Conservation (phyloP, 2,888 invertebrate genomes). For the Fabriciana adippe region DNA sequence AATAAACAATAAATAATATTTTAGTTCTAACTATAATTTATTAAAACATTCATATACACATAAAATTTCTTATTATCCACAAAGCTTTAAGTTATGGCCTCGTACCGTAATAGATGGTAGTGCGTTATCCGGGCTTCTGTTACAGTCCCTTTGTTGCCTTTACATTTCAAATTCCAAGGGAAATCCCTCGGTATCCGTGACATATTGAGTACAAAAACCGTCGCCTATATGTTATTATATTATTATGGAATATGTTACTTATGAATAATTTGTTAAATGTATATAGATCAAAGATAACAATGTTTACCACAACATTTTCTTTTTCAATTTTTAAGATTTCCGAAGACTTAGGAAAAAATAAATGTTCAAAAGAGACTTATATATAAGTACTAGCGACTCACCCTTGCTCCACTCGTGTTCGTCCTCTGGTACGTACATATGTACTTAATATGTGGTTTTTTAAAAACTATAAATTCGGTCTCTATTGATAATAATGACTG, state of each 20-base stretch:
- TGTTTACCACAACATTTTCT: too few relatives aligned
- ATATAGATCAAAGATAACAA: too few relatives aligned
- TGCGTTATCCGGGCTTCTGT: conserved; percentile 16
- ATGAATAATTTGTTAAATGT: not conserved
- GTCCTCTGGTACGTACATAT: too few relatives aligned
- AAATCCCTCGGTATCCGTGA: conserved; percentile 4
- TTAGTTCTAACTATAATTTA: not conserved
- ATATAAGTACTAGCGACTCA: too few relatives aligned
- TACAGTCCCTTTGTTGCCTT: conserved; percentile 21
- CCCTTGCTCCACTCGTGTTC: too few relatives aligned
- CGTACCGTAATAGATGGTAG: conserved; percentile 18
- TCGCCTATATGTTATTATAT: conserved; percentile 1
- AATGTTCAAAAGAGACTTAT: too few relatives aligned
- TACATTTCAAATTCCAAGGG: conserved; percentile 15
- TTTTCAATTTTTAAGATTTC: too few relatives aligned
- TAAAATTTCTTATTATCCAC: conserved; percentile 17
- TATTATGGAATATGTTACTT: not conserved
- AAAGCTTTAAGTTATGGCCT: conserved; percentile 13
- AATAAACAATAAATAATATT: not conserved
- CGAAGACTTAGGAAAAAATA: too few relatives aligned
- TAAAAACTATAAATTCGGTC: too few relatives aligned
- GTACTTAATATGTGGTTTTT: too few relatives aligned
- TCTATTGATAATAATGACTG: too few relatives aligned
- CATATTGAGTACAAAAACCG: conserved; percentile 13
- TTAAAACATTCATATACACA: not conserved